Evolutionary conservation across 2,113 vertebrate species (phyloP).

Genomic region (Mirounga angustirostris): DNA sequence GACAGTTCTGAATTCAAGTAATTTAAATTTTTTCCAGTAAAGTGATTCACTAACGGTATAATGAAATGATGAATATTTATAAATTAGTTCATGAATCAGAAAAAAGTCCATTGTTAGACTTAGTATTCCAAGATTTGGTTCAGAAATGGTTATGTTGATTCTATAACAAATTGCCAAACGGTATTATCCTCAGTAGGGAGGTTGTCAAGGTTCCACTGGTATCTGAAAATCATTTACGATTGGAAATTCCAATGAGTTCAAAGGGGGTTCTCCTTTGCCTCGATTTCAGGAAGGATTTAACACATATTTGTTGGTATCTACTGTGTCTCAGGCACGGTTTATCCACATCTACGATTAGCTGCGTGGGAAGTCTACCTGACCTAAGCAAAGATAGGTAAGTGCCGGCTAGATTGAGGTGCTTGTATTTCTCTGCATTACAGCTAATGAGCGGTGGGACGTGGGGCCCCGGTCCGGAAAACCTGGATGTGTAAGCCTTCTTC

Average conservation of each 20-base stretch:
- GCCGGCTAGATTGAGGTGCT: fast-evolving
- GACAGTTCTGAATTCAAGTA: neutral
- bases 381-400: neutral
- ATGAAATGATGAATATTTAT: constrained; percentile 52
- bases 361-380: fast-evolving
- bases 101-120: neutral
- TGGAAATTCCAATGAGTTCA: neutral
- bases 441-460: fast-evolving
- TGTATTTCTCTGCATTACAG: fast-evolving
- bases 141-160: neutral
- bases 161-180: neutral
- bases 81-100: constrained; percentile 46
- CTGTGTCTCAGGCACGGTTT: neutral
- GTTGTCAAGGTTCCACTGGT: neutral
- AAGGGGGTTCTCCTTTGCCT: neutral
- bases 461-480: fast-evolving
- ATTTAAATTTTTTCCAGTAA: constrained; percentile 51
- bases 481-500: fast-evolving
- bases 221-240: neutral
- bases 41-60: neutral
- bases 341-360: neutral
- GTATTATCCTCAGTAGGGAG: neutral
- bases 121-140: neutral
- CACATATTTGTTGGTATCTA: neutral
- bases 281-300: neutral